phyloP scores from a whole-genome alignment of 2,888 invertebrate species.

The Entomobrya multifasciata region DNA sequence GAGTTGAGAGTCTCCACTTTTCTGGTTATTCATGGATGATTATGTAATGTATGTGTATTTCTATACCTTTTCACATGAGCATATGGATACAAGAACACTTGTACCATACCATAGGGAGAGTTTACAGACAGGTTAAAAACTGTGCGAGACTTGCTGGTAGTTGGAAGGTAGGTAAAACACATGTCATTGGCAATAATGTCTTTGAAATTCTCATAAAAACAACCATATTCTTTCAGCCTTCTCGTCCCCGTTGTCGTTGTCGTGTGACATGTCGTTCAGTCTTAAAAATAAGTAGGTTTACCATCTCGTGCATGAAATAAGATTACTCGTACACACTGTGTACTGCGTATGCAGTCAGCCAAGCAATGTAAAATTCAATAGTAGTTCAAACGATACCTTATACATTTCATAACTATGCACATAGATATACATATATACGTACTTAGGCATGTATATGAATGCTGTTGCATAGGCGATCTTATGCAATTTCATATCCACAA shows the following conservation, averaged over 20 bases:
- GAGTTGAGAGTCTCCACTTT: slow-evolving; percentile 1
- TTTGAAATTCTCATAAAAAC: slow-evolving; percentile 72
- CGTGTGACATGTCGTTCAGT: slow-evolving; percentile 52
- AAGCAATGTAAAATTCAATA: slow-evolving; percentile 57
- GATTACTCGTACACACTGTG: slow-evolving; percentile 51
- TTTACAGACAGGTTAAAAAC: slow-evolving; percentile 4
- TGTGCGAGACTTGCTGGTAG: not conserved
- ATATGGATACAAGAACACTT: slow-evolving; percentile 16
- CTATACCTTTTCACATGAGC: not conserved
- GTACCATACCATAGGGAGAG: slow-evolving; percentile 4
- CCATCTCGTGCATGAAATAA: slow-evolving; percentile 70
- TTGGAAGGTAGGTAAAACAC: slow-evolving; percentile 54
- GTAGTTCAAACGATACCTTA: slow-evolving; percentile 70
- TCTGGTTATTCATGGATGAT: slow-evolving; percentile 12
- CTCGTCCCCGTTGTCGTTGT: slow-evolving; percentile 25
- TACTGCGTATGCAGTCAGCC: slow-evolving; percentile 40
- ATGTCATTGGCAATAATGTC: slow-evolving; percentile 72
- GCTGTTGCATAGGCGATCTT: slow-evolving; percentile 53
- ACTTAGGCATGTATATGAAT: no score
- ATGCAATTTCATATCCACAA: slow-evolving; percentile 51
- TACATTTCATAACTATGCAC: not conserved
- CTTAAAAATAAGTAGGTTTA: slow-evolving; percentile 48
- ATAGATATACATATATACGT: no score
- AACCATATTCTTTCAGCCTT: slow-evolving; percentile 49
- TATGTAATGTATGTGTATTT: not conserved